Conservation (phyloP, 2,113 vertebrate species). For the Colius striatus region DNA sequence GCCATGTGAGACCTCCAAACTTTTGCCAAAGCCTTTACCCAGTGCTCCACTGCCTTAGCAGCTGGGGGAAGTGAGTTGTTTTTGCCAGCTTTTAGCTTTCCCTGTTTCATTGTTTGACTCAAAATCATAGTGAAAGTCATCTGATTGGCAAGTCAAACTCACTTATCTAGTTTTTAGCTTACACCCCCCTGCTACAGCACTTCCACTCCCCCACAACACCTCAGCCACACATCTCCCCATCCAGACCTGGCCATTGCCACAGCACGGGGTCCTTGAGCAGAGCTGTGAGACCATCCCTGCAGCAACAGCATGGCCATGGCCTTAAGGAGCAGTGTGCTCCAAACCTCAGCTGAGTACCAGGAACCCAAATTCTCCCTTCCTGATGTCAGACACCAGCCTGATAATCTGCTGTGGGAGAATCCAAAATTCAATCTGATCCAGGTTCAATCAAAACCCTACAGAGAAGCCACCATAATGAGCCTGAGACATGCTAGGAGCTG, state of each 20-base stretch:
- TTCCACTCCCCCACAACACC: neutral
- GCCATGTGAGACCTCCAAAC: rapidly evolving
- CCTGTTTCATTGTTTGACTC: neutral
- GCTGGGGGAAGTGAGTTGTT: neutral
- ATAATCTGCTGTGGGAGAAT: neutral
- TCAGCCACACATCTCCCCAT: neutral
- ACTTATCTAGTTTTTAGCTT: neutral
- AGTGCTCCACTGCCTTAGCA: neutral
- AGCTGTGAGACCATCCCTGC: neutral
- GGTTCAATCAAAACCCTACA: neutral
- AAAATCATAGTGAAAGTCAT: neutral
- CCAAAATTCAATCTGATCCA: too few species aligned
- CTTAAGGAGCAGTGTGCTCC: neutral
- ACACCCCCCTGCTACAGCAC: neutral
- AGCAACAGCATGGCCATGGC: neutral
- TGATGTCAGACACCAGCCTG: rapidly evolving
- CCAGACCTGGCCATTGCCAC: neutral
- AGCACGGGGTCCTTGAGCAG: neutral
- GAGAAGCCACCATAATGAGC: neutral
- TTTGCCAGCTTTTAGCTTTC: neutral
- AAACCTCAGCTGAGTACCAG: neutral
- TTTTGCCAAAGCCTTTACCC: neutral
- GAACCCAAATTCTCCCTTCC: neutral
- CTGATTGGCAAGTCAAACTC: conserved; percentile 15
- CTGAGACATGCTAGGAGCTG: neutral